phyloP scores from a whole-genome alignment of 2,888 invertebrate species.

The Agonopterix heracliana region DNA sequence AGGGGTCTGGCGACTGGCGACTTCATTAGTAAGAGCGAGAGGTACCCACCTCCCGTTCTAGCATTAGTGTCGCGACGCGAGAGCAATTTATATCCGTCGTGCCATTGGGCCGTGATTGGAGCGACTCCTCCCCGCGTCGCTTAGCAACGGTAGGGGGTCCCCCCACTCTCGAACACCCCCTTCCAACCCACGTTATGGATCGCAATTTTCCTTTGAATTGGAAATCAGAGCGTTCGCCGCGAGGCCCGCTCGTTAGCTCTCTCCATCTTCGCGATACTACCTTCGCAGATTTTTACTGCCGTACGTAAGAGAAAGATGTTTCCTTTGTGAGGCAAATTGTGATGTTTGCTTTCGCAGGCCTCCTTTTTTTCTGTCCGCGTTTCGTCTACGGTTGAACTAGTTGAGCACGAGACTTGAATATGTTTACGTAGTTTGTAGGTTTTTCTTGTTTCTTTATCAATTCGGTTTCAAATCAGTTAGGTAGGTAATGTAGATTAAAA shows the following conservation, averaged over 20 bases:
- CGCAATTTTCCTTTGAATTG: slow-evolving; percentile 78
- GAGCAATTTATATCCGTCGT: slow-evolving; percentile 78
- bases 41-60: slow-evolving; percentile 41
- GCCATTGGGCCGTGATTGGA: slow-evolving; percentile 77
- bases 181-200: slow-evolving; percentile 66
- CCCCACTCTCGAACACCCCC: slow-evolving; percentile 35
- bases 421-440: slow-evolving; percentile 3
- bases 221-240: slow-evolving; percentile 73
- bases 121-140: slow-evolving; percentile 80
- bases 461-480: background rate
- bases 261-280: slow-evolving; percentile 66
- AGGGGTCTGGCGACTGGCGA: slow-evolving; percentile 60
- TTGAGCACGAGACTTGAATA: slow-evolving; percentile 10
- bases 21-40: slow-evolving; percentile 69
- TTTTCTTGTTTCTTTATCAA: slow-evolving; percentile 3
- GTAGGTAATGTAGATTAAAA: too few species aligned
- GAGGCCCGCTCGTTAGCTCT: slow-evolving; percentile 64
- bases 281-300: slow-evolving; percentile 63
- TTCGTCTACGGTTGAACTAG: slow-evolving; percentile 7
- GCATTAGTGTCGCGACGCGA: slow-evolving; percentile 63
- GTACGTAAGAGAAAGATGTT: slow-evolving; percentile 56
- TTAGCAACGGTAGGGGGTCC: slow-evolving; percentile 74
- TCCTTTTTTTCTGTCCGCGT: slow-evolving; percentile 22
- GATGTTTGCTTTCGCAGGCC: slow-evolving; percentile 40
- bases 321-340: slow-evolving; percentile 47